Evolutionary conservation across 2,888 invertebrate species (phyloP).

Genomic region (Exephanes ischioxanthus): DNA sequence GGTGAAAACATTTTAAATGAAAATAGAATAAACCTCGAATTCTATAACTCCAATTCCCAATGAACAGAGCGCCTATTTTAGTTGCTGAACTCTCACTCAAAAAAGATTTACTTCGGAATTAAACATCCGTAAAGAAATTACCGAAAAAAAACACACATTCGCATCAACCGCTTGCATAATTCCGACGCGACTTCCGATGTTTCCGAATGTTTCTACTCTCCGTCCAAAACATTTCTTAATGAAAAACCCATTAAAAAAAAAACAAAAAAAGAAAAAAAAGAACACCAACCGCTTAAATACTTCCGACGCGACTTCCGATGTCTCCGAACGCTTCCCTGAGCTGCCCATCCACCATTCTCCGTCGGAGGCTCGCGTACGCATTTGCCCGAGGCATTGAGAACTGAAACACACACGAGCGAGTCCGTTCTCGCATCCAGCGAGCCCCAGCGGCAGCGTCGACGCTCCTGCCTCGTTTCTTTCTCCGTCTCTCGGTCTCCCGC

Average conservation of each 20-base stretch:
- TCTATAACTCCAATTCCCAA: too few relatives aligned
- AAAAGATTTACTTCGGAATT: too few relatives aligned
- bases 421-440: constrained; percentile 13
- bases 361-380: background rate
- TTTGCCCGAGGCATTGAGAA: background rate
- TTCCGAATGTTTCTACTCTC: too few relatives aligned
- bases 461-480: background rate
- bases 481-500: constrained; percentile 1
- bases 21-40: too few relatives aligned
- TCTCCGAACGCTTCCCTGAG: background rate
- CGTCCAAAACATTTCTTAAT: too few relatives aligned
- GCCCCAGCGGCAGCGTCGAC: constrained; percentile 4
- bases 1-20: too few relatives aligned
- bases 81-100: too few relatives aligned
- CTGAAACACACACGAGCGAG: constrained; percentile 1
- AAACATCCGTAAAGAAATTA: too few relatives aligned
- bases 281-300: background rate
- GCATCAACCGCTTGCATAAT: too few relatives aligned
- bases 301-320: background rate
- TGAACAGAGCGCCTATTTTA: too few relatives aligned
- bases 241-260: too few relatives aligned
- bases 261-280: background rate
- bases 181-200: background rate
- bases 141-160: too few relatives aligned
- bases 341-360: background rate